phyloP scores from a whole-genome alignment of 2,113 vertebrate genomes.

The Lates calcarifer region DNA sequence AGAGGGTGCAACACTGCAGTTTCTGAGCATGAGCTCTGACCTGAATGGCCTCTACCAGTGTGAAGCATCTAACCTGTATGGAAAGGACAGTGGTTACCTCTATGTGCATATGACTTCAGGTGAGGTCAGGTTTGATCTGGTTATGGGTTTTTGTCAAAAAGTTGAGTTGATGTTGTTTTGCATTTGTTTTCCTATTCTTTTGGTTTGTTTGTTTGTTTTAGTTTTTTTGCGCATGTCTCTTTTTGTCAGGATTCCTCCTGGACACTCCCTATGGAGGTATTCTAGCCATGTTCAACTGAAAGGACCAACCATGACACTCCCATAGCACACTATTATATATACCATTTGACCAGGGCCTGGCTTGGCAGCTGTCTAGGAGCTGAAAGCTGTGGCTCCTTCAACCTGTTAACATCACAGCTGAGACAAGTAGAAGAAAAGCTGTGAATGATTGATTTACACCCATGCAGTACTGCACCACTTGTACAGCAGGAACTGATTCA shows the following conservation, averaged over 20 bases:
- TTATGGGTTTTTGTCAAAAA: neutral
- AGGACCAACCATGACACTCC: no score
- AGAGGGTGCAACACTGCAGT: slow-evolving; percentile 27
- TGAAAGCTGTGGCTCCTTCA: no score
- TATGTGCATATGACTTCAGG: slow-evolving; percentile 29
- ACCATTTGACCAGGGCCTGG: no score
- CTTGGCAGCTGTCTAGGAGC: no score
- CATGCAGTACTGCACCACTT: no score
- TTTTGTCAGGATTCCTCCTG: neutral
- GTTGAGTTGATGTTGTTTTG: neutral
- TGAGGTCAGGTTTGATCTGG: slow-evolving; percentile 3
- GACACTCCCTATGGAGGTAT: no score
- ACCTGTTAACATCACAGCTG: no score
- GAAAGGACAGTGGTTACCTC: neutral
- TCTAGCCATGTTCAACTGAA: no score
- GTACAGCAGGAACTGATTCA: no score
- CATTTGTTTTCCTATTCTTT: neutral
- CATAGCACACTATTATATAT: no score
- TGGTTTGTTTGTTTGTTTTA: neutral
- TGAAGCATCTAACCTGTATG: slow-evolving; percentile 49
- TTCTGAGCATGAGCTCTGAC: slow-evolving; percentile 5
- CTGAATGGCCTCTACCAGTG: slow-evolving; percentile 72
- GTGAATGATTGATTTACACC: no score
- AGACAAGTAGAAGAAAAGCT: no score
- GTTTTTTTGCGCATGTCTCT: neutral